These are phyloP conservation scores for Alentia gelatinosa DNA, from an alignment of 2,888 invertebrate species.

Conservation along the genomic window DNA sequence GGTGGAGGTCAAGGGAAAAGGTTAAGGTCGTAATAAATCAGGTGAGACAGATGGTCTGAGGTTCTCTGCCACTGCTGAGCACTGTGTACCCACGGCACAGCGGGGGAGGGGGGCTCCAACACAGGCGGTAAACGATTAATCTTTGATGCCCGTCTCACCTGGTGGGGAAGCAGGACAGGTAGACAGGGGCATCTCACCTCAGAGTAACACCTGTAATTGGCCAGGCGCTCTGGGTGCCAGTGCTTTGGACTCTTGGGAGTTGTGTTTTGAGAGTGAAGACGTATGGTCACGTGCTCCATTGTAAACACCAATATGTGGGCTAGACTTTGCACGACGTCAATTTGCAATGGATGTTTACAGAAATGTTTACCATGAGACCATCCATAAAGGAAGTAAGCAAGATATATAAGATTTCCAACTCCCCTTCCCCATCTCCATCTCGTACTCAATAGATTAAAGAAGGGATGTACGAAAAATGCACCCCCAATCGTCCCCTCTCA, in stretches of 20 bases:
- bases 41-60: background rate
- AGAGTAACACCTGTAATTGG: background rate
- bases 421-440: too few species aligned
- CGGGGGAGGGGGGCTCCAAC: background rate
- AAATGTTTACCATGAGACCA: too few species aligned
- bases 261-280: background rate
- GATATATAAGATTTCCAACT: too few species aligned
- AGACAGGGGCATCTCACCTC: background rate
- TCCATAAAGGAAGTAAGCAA: too few species aligned
- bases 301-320: too few species aligned
- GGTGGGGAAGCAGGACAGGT: background rate
- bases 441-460: too few species aligned
- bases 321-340: too few species aligned
- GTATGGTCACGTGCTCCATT: too few species aligned
- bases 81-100: background rate
- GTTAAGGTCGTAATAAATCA: background rate
- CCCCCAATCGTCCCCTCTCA: too few species aligned
- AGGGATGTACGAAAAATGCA: too few species aligned
- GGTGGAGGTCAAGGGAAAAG: background rate
- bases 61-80: background rate
- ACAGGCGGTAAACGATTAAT: background rate
- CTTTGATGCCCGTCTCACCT: background rate
- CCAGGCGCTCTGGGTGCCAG: background rate
- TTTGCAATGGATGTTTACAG: too few species aligned
- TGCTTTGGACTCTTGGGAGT: too few species aligned